Conservation (phyloP, 2,888 invertebrate species). For the Melieria crassipennis region DNA sequence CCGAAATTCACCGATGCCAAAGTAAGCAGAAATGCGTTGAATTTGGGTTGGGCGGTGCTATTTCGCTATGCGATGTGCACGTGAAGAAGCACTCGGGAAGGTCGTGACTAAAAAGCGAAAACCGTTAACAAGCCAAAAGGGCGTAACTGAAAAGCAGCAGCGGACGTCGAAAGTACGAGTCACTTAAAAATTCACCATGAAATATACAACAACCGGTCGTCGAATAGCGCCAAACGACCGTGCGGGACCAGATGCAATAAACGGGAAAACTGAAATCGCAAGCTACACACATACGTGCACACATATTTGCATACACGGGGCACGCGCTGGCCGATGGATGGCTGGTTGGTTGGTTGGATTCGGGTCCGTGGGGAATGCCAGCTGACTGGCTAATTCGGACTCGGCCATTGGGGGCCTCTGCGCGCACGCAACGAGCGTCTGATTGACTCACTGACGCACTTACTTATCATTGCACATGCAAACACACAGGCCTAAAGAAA, state of each 20-base stretch:
- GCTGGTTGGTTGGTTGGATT: neutral
- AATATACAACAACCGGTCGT: slow-evolving; percentile 10
- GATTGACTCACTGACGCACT: neutral
- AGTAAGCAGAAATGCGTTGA: no score
- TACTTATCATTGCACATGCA: neutral
- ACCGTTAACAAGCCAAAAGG: slow-evolving; percentile 4
- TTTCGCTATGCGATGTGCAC: neutral
- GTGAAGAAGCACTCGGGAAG: slow-evolving; percentile 10
- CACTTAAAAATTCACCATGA: slow-evolving; percentile 31
- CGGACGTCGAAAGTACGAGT: slow-evolving; percentile 6
- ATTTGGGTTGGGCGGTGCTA: no score
- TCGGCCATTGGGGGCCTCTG: no score
- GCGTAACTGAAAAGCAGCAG: neutral
- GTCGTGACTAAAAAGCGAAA: slow-evolving; percentile 28
- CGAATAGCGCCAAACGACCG: no score
- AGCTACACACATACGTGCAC: slow-evolving; percentile 5
- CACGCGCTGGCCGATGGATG: neutral
- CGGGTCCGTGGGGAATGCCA: neutral
- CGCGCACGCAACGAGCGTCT: neutral
- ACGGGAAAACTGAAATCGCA: neutral
- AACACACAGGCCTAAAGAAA: neutral
- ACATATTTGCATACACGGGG: neutral
- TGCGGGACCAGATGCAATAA: no score
- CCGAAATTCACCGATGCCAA: no score
- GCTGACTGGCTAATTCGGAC: neutral